Conservation (phyloP, 2,113 vertebrate genomes). For the Suncus etruscus region DNA sequence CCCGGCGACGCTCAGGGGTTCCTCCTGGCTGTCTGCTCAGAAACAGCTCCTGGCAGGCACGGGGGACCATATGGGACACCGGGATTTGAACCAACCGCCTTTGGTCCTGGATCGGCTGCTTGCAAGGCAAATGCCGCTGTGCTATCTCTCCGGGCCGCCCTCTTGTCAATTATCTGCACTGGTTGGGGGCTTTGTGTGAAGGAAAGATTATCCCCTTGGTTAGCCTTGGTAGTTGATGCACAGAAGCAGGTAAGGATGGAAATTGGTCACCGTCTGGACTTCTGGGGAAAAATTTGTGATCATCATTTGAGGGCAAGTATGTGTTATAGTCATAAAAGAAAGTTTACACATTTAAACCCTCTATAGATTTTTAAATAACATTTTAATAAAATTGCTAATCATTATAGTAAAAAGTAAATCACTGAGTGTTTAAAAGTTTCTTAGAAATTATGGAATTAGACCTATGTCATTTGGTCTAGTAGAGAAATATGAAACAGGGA, state of each 20-base stretch:
- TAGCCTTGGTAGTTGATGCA: not conserved
- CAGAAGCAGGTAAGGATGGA: not conserved
- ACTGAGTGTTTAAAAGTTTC: not conserved
- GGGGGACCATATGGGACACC: no score
- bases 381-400: slow-evolving; percentile 58
- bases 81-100: no score
- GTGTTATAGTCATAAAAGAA: slow-evolving; percentile 36
- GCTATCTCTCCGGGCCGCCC: no score
- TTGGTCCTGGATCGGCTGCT: no score
- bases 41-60: no score
- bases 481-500: not conserved
- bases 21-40: no score
- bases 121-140: no score
- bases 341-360: slow-evolving; percentile 11
- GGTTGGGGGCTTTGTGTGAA: not conserved
- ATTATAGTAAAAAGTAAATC: slow-evolving; percentile 50
- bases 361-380: slow-evolving; percentile 48
- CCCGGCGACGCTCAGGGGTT: no score
- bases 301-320: slow-evolving; percentile 25
- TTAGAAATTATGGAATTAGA: slow-evolving; percentile 5
- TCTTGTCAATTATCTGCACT: no score
- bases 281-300: slow-evolving; percentile 12
- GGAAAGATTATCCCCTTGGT: not conserved
- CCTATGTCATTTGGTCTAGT: not conserved
- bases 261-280: not conserved